phyloP scores from a whole-genome alignment of 2,888 invertebrate genomes.

The Dicranocentrus wangi region DNA sequence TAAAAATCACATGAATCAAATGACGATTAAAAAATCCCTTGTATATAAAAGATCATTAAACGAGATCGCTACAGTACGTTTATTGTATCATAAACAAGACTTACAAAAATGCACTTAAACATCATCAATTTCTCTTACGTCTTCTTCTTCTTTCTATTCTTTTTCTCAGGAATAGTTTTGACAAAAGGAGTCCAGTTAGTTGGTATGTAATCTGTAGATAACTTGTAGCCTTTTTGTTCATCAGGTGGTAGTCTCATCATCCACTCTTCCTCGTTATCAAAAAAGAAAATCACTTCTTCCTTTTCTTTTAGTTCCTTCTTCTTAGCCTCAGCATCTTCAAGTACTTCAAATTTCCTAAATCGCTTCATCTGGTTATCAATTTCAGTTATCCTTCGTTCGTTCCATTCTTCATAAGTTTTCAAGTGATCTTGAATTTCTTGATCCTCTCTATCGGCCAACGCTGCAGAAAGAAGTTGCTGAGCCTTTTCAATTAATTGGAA shows the following conservation, averaged over 20 bases:
- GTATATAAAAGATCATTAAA: too few relatives aligned
- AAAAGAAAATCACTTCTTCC: slow-evolving; percentile 82
- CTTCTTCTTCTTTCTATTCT: slow-evolving; percentile 52
- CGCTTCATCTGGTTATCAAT: slow-evolving; percentile 79
- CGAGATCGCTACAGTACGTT: too few relatives aligned
- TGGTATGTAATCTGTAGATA: slow-evolving; percentile 55
- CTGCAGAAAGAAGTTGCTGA: slow-evolving; percentile 67
- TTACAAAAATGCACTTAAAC: too few relatives aligned
- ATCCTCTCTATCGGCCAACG: slow-evolving; percentile 78
- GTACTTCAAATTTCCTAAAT: slow-evolving; percentile 76
- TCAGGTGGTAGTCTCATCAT: slow-evolving; percentile 70
- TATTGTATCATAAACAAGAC: too few relatives aligned
- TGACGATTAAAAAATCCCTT: too few relatives aligned
- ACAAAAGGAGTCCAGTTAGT: slow-evolving; percentile 57
- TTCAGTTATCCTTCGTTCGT: slow-evolving; percentile 77
- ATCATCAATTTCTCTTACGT: not conserved
- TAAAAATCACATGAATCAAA: too few relatives aligned
- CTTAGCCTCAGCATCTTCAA: slow-evolving; percentile 79
- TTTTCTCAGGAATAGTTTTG: slow-evolving; percentile 59
- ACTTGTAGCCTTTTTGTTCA: slow-evolving; percentile 58
- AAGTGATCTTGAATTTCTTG: slow-evolving; percentile 79
- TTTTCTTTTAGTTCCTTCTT: slow-evolving; percentile 79
- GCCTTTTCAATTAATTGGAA: slow-evolving; percentile 52
- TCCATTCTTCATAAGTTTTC: slow-evolving; percentile 80
- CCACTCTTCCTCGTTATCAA: slow-evolving; percentile 83